Base-by-base conservation (phyloP, 92 coral and sea anemone species). In the Palythoa grandiflora region DNA sequence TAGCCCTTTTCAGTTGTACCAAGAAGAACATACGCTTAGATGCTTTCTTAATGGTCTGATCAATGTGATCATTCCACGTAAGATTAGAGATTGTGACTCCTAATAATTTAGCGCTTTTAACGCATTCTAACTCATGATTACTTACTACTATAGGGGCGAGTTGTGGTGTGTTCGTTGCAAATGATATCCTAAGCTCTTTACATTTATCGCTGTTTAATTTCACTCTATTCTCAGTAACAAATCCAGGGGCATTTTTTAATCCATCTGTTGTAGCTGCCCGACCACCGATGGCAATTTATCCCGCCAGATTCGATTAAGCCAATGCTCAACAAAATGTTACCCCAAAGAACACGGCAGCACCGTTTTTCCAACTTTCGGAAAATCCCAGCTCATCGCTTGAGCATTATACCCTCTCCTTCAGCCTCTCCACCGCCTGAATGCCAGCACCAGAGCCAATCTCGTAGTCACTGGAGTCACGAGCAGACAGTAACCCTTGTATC, bases 401-500 rank as follows among this genome's bases (percentile, higher is more conserved):
- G 78, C 55, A 40, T 74, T 74, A 28, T 37, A 71, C 75, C 75
- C 36, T 71, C 75, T 28, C 75, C 75, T 71, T 71, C 75, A 28
- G 51, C 75, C 5, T 47, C n/a, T 15, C 75, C 50, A 28, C 47
- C 35, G 8, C 75, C 35, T 12, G 44, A 51, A 19, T 15, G 28
- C 68, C 65, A 21, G 28, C 21, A 17, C 63, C 66, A 51, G 3
- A 10, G 39, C 13, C 40, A 40, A 2, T 51, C 51, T 36, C 52
- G 1, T 5, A 77, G 81, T 53, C 40, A 19, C 15, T 75, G 89
- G 84, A 76, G 66, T 20, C 20, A 87, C 16, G 77, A 76, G 71
- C 76, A 76, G 73, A 87, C 89, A 70, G 71, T 65, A 9, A 83
- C 19, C 12, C 70, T 87, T 9, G 89, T 87, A n/a, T 71, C 70